Evolutionary conservation across 2,797 vertebrate species (phyloP).

Genomic region (Threskiornis aethiopicus): DNA sequence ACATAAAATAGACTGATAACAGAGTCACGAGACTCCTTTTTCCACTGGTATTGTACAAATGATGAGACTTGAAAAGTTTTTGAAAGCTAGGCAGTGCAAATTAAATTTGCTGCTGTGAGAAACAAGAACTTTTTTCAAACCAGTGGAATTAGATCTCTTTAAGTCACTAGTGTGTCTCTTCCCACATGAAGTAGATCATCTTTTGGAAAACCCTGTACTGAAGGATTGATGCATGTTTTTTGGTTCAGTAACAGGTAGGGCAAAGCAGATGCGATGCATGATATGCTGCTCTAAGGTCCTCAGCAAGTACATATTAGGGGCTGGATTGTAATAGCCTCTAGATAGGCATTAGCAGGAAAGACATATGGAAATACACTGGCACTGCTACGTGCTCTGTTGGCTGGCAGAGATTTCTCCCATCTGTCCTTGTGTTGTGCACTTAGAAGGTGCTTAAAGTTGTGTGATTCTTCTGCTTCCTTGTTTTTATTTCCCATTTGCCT

Average conservation of each 20-base stretch:
- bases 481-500: not conserved
- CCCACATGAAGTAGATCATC: not conserved
- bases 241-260: not conserved
- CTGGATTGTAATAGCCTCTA: not conserved
- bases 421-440: not conserved
- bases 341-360: not conserved
- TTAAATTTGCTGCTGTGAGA: not conserved
- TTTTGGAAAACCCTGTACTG: not conserved
- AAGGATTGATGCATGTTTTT: not conserved
- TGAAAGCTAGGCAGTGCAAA: not conserved
- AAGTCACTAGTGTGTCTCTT: not conserved
- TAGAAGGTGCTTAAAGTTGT: not conserved
- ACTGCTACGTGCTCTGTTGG: accelerated
- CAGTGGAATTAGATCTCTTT: not conserved
- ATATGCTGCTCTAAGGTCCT: not conserved
- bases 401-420: not conserved
- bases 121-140: not conserved
- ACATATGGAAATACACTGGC: not conserved
- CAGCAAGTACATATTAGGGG: not conserved
- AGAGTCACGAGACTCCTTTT: not conserved
- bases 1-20: conserved; percentile 40
- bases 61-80: not conserved
- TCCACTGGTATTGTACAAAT: not conserved
- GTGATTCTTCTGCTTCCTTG: not conserved
- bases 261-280: not conserved